Evolutionary conservation across 2,797 vertebrate species (phyloP).

Genomic region (Leptodactylus fallax): DNA sequence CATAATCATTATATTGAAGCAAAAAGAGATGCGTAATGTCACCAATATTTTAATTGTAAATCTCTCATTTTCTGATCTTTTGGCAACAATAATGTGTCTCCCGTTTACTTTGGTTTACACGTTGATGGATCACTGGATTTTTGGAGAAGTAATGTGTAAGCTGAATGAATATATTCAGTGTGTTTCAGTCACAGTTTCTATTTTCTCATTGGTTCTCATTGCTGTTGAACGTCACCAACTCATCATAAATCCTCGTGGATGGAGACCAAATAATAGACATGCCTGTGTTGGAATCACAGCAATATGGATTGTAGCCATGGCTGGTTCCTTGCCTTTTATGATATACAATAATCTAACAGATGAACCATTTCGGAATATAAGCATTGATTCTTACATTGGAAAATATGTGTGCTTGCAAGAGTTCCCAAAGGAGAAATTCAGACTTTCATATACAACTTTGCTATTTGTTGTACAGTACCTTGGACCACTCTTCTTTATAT

Average conservation of each 20-base stretch:
- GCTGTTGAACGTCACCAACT: slow-evolving; percentile 86
- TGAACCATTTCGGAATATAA: slow-evolving; percentile 81
- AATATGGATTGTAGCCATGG: slow-evolving; percentile 82
- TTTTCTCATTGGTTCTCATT: slow-evolving; percentile 87
- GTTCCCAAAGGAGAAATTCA: slow-evolving; percentile 81
- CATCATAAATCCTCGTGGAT: slow-evolving; percentile 85
- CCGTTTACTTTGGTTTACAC: slow-evolving; percentile 89
- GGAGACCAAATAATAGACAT: slow-evolving; percentile 84
- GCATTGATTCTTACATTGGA: slow-evolving; percentile 79
- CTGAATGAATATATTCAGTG: slow-evolving; percentile 86
- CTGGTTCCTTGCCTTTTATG: slow-evolving; percentile 83
- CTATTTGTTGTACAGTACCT: slow-evolving; percentile 86
- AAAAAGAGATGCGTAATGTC: slow-evolving; percentile 87
- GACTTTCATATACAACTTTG: slow-evolving; percentile 82
- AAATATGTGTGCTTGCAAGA: slow-evolving; percentile 85
- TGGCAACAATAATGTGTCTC: slow-evolving; percentile 85
- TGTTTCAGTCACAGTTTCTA: slow-evolving; percentile 84
- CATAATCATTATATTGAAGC: slow-evolving; percentile 83
- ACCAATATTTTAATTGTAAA: slow-evolving; percentile 89
- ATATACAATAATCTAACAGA: slow-evolving; percentile 82
- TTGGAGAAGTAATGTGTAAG: slow-evolving; percentile 87
- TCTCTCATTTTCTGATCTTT: slow-evolving; percentile 85
- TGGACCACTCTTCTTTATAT: slow-evolving; percentile 86
- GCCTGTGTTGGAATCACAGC: slow-evolving; percentile 82
- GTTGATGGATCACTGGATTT: slow-evolving; percentile 89